Percentiles rank a stretch among this genome's conserved stretches.
Conservation (phyloP, 2,797 vertebrate species). For the Gallinago solitaria region DNA sequence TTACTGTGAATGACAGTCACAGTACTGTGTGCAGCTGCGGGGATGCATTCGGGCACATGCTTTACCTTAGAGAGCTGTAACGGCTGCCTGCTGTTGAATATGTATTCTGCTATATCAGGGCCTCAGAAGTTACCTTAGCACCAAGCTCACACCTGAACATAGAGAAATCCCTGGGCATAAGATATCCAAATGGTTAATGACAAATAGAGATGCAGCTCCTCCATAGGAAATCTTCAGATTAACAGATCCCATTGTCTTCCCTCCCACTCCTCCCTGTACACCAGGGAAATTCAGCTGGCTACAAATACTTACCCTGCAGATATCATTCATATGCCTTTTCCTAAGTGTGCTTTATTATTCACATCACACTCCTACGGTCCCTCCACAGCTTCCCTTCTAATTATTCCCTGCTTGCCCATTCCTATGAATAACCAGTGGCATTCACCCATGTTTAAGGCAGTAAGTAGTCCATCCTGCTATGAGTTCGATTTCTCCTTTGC, state of each 20-base stretch:
- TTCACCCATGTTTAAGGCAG: constrained; percentile 49
- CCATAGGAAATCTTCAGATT: constrained; percentile 6
- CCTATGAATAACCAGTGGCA: constrained; percentile 38
- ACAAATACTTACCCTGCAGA: constrained; percentile 59
- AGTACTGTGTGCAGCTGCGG: background rate
- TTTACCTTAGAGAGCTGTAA: background rate
- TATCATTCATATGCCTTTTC: constrained; percentile 55
- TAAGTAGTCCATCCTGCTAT: background rate
- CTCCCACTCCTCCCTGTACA: constrained; percentile 25
- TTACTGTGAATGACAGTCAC: background rate
- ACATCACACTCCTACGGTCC: constrained; percentile 45
- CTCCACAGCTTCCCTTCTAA: constrained; percentile 37
- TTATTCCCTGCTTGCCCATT: constrained; percentile 48
- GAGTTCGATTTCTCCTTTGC: background rate
- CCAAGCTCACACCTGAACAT: background rate
- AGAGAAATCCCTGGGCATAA: background rate
- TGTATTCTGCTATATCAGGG: background rate
- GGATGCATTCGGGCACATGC: background rate
- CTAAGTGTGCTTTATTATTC: constrained; percentile 50
- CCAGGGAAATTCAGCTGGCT: constrained; percentile 52
- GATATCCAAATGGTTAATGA: background rate
- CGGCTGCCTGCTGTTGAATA: background rate
- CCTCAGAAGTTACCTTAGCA: background rate
- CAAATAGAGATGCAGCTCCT: background rate
- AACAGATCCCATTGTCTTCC: constrained; percentile 34